Conservation (phyloP, 2,888 invertebrate species). For the Cheilosia scutellata region DNA sequence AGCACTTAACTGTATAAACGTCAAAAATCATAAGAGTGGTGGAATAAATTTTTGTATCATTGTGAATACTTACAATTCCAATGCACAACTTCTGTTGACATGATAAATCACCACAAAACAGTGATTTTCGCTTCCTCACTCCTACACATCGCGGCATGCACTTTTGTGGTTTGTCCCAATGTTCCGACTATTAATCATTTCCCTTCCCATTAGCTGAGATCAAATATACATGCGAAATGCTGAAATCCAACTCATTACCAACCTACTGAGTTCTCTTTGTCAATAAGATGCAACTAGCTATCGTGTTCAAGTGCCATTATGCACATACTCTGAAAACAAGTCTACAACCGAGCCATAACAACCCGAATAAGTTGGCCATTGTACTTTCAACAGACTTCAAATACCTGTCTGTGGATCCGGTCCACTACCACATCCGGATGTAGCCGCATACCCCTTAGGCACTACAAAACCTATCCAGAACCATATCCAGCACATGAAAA, state of each 20-base stretch:
- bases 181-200: too few relatives aligned
- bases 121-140: too few relatives aligned
- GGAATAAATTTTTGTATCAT: too few relatives aligned
- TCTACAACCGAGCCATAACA: constrained; percentile 9
- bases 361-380: neutral
- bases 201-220: neutral
- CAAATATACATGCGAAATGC: constrained; percentile 7
- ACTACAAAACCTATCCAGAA: constrained; percentile 24
- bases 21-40: too few relatives aligned
- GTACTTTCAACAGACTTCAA: constrained; percentile 26
- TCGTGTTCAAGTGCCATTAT: constrained; percentile 9
- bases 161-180: too few relatives aligned
- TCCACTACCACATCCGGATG: constrained; percentile 13
- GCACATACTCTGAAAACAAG: constrained; percentile 14
- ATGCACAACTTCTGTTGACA: too few relatives aligned
- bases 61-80: too few relatives aligned
- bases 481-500: constrained; percentile 11
- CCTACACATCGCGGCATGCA: too few relatives aligned
- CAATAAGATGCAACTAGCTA: constrained; percentile 48
- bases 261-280: constrained; percentile 15
- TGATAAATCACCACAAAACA: too few relatives aligned
- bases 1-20: too few relatives aligned
- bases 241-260: constrained; percentile 14
- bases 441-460: neutral
- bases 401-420: constrained; percentile 42